Evolutionary conservation across 2,113 vertebrate species (phyloP).

Genomic region (Pseudolaguvia tuberculata): DNA sequence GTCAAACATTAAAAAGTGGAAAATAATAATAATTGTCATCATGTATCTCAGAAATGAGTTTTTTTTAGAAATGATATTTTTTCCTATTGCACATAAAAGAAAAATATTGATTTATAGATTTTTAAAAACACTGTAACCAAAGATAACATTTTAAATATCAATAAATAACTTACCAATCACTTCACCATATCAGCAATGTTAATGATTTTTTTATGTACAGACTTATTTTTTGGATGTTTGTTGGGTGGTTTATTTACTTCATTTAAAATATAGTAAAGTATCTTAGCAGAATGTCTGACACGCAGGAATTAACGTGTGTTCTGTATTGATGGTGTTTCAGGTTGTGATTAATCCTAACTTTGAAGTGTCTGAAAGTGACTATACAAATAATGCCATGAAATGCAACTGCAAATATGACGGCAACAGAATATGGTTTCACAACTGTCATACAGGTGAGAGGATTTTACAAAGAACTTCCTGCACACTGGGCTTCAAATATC

Average conservation of each 20-base stretch:
- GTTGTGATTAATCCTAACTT: constrained; percentile 92
- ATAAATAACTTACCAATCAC: too few species aligned
- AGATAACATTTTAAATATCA: too few species aligned
- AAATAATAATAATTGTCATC: too few species aligned
- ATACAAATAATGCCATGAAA: constrained; percentile 97
- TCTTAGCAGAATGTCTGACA: background rate
- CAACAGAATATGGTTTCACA: constrained; percentile 93
- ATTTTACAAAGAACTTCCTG: background rate
- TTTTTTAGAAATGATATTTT: too few species aligned
- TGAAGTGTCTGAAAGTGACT: constrained; percentile 95
- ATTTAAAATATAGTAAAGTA: background rate
- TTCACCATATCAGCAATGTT: background rate
- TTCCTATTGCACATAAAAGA: too few species aligned
- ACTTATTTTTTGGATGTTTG: background rate
- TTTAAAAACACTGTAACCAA: too few species aligned
- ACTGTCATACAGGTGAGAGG: constrained; percentile 85
- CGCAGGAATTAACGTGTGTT: background rate
- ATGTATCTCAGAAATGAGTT: too few species aligned
- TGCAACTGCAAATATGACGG: constrained; percentile 98
- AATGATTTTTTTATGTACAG: too few species aligned
- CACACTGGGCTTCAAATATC: background rate
- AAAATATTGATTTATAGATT: too few species aligned
- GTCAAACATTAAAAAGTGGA: constrained; percentile 57
- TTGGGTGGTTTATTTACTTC: background rate
- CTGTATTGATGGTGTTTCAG: constrained; percentile 56